These are phyloP conservation scores for Pangasianodon hypophthalmus DNA, from an alignment of 2,113 vertebrate species.

Conservation along the genomic window DNA sequence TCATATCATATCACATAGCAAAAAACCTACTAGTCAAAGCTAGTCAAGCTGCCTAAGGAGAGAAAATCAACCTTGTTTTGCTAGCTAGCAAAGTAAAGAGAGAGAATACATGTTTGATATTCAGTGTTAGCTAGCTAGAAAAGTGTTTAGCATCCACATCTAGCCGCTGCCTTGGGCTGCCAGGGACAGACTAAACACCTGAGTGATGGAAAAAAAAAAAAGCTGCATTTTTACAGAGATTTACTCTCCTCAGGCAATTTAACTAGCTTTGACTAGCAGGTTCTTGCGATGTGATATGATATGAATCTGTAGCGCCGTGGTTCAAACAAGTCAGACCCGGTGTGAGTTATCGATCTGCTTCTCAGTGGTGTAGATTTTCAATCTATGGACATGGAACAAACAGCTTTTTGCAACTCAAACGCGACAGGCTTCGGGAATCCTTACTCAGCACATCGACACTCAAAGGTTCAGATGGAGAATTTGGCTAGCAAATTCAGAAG, in stretches of 20 bases:
- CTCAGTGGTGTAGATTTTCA: not conserved
- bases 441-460: not conserved
- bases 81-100: not conserved
- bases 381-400: not conserved
- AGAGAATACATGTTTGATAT: not conserved
- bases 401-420: not conserved
- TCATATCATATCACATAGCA: not conserved
- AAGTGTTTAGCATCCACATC: not conserved
- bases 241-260: not conserved
- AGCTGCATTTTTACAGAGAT: not conserved
- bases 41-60: not conserved
- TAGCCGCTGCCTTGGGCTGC: not conserved
- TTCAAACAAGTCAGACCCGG: not conserved
- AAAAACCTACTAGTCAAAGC: not conserved
- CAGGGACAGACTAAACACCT: not conserved
- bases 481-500: not conserved
- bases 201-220: not conserved
- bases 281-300: not conserved
- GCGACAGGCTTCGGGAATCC: not conserved
- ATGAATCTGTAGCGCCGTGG: no score
- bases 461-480: not conserved
- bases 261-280: conserved; percentile 18
- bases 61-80: not conserved
- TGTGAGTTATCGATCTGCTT: conserved; percentile 51
- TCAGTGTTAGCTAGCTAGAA: not conserved